A percentile compares a stretch with the other conserved stretches of the same genome.
Conservation (phyloP, 92 coral and sea anemone genomes). For the Anthopleura xanthogrammica region DNA sequence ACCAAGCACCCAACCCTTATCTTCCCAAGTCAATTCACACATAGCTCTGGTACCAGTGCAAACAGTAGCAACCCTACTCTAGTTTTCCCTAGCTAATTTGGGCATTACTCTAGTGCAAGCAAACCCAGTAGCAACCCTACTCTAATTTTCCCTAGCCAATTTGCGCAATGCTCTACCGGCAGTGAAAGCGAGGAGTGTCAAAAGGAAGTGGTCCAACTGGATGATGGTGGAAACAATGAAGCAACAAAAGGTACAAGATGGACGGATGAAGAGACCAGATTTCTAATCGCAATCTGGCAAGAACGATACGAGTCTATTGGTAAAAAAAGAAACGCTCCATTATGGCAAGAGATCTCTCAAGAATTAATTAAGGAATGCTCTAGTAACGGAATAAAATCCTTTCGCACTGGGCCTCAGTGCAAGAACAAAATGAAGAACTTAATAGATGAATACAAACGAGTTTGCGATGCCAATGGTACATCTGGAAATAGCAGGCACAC, state of each 20-base stretch:
- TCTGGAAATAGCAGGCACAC: conserved; percentile 36
- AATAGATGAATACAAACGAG: conserved; percentile 48
- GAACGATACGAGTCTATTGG: conserved; percentile 23
- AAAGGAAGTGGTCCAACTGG: too few relatives aligned
- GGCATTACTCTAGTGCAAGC: too few relatives aligned
- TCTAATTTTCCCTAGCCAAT: too few relatives aligned
- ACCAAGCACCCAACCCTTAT: too few relatives aligned
- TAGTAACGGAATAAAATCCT: conserved; percentile 20
- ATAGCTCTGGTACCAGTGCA: too few relatives aligned
- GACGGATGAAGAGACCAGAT: conserved; percentile 41
- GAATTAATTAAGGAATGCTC: conserved; percentile 19
- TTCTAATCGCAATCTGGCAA: conserved; percentile 35
- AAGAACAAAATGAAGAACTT: conserved; percentile 43
- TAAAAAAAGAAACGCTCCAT: conserved; percentile 19
- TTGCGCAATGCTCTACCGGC: too few relatives aligned
- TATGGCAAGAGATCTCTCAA: conserved; percentile 43
- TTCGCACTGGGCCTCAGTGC: conserved; percentile 48
- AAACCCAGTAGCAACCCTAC: too few relatives aligned
- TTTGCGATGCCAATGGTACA: conserved; percentile 30
- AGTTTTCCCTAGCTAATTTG: too few relatives aligned
- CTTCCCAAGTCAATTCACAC: too few relatives aligned
- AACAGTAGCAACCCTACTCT: too few relatives aligned
- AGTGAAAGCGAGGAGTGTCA: too few relatives aligned
- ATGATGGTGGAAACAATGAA: neutral
- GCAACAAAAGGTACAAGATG: conserved; percentile 6